Conservation (phyloP, 2,113 vertebrate genomes). For the Bubo blakistoni region DNA sequence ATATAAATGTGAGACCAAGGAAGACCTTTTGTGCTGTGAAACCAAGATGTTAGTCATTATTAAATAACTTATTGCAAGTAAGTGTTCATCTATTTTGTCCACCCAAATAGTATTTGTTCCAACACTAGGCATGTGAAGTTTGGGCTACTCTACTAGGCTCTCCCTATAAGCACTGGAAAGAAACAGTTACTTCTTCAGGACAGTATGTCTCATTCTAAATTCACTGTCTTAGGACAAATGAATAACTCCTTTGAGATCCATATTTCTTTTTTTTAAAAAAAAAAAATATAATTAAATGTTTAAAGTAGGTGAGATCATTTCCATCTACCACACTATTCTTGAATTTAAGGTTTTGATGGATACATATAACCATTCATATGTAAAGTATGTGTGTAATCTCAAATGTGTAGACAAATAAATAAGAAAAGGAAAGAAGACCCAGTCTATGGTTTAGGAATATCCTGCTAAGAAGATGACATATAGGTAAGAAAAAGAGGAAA, state of each 20-base stretch:
- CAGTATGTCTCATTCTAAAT: not conserved
- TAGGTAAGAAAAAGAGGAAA: not conserved
- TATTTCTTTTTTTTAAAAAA: not conserved
- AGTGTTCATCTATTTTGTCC: not conserved
- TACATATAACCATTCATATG: not conserved
- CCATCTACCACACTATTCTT: not conserved
- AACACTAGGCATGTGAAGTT: not conserved
- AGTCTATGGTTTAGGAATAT: not conserved
- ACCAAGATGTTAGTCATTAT: accelerated
- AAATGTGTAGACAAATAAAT: not conserved
- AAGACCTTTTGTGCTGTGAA: not conserved
- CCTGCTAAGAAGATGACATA: not conserved
- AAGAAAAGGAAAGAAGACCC: not conserved
- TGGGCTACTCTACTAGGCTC: not conserved
- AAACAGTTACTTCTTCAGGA: not conserved
- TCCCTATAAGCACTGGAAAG: not conserved
- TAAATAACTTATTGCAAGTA: not conserved
- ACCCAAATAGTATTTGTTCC: not conserved
- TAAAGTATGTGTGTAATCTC: not conserved
- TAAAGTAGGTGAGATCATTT: not conserved
- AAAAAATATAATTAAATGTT: not conserved
- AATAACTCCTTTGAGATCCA: not conserved
- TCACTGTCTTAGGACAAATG: not conserved
- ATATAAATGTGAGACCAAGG: not conserved
- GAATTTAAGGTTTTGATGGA: not conserved